These are phyloP conservation scores for Noctua pronuba DNA, from an alignment of 2,888 invertebrate genomes.

Conservation along the genomic window DNA sequence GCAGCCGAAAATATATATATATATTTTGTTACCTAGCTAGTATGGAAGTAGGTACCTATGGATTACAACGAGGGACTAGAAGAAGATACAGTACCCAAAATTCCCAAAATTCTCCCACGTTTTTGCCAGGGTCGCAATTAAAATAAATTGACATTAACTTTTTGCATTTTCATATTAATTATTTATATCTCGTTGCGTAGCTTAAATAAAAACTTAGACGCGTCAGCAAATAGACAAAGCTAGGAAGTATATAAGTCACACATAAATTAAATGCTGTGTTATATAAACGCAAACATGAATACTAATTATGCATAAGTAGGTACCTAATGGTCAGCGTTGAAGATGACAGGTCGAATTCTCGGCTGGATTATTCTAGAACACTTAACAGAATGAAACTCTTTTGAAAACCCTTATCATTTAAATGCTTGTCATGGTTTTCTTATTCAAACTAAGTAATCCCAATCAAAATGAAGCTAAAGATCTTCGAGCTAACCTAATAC, in stretches of 20 bases:
- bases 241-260: not conserved
- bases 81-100: not conserved
- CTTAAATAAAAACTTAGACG: not conserved
- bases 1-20: no score
- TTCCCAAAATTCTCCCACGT: not conserved
- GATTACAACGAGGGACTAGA: not conserved
- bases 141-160: not conserved
- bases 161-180: not conserved
- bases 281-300: constrained; percentile 2
- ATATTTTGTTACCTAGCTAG: no score
- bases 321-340: not conserved
- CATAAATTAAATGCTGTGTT: constrained; percentile 1
- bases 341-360: not conserved
- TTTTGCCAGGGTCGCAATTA: not conserved
- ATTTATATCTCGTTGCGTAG: not conserved
- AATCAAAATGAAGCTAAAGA: not conserved
- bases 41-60: not conserved
- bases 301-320: not conserved
- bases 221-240: not conserved
- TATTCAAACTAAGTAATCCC: not conserved
- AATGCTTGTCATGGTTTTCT: not conserved
- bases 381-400: not conserved
- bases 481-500: not conserved
- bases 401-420: not conserved
- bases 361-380: not conserved